Evolutionary conservation across 2,797 vertebrate genomes (phyloP).

Genomic region (Gallinago stenura): DNA sequence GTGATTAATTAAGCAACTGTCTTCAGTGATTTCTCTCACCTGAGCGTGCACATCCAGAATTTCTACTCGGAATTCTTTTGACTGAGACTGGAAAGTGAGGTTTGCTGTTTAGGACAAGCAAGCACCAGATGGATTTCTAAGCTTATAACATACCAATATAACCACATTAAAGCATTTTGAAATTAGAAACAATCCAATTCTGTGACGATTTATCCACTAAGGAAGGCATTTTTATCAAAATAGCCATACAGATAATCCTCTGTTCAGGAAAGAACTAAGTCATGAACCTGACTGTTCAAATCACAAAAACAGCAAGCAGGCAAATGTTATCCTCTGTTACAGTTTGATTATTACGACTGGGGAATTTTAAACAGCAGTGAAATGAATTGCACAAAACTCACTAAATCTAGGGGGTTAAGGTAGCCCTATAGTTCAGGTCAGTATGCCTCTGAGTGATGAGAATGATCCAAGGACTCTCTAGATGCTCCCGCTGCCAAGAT

Average conservation of each 20-base stretch:
- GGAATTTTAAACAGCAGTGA: neutral
- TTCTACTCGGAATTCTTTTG: neutral
- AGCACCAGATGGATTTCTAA: neutral
- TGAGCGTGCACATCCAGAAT: neutral
- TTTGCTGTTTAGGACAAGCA: neutral
- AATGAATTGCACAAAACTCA: neutral
- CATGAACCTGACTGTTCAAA: neutral
- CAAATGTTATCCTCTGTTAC: neutral
- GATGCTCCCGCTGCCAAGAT: neutral
- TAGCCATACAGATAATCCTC: neutral
- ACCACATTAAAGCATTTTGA: neutral
- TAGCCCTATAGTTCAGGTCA: neutral
- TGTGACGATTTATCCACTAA: neutral
- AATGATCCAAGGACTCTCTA: neutral
- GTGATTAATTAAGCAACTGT: constrained; percentile 34
- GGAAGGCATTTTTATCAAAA: neutral
- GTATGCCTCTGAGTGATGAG: neutral
- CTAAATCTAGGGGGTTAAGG: neutral
- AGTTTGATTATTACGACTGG: neutral
- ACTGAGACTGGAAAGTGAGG: neutral
- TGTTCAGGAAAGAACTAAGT: neutral
- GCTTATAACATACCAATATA: neutral
- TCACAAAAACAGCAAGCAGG: neutral
- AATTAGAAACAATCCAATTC: neutral
- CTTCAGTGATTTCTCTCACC: constrained; percentile 1